phyloP scores from a whole-genome alignment of 2,888 invertebrate genomes.

The Ypsolopha sequella region DNA sequence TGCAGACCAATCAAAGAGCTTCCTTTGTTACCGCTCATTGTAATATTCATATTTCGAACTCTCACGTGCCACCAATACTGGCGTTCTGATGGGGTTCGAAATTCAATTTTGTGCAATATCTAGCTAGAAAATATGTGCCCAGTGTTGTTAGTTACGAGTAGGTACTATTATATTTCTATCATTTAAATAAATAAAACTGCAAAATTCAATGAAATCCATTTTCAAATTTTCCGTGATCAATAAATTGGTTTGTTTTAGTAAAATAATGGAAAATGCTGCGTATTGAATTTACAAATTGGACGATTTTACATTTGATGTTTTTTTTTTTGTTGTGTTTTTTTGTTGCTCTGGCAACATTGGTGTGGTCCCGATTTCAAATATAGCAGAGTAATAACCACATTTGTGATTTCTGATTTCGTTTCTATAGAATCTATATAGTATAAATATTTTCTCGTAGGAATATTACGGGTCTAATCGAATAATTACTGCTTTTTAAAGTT shows the following conservation, averaged over 20 bases:
- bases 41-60: not conserved
- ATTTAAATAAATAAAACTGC: no score
- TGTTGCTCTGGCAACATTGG: no score
- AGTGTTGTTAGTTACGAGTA: no score
- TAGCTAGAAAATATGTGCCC: constrained; percentile 9
- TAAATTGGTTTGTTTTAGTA: no score
- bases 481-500: constrained; percentile 3
- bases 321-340: no score
- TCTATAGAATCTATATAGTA: no score
- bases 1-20: not conserved
- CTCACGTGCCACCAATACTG: not conserved
- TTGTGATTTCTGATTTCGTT: constrained; percentile 20
- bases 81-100: constrained; percentile 11
- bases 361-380: constrained; percentile 14
- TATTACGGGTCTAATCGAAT: constrained; percentile 23
- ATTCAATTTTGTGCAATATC: constrained; percentile 16
- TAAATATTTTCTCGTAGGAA: constrained; percentile 13
- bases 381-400: constrained; percentile 24
- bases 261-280: no score
- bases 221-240: no score
- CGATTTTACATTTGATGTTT: no score
- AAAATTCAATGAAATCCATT: no score
- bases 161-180: no score
- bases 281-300: no score
- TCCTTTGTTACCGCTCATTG: not conserved